A percentile compares a stretch with the other conserved stretches of the same genome.
These are phyloP conservation scores for Chaenogobius annularis DNA, from an alignment of 2,113 vertebrate species.

Conservation along the genomic window DNA sequence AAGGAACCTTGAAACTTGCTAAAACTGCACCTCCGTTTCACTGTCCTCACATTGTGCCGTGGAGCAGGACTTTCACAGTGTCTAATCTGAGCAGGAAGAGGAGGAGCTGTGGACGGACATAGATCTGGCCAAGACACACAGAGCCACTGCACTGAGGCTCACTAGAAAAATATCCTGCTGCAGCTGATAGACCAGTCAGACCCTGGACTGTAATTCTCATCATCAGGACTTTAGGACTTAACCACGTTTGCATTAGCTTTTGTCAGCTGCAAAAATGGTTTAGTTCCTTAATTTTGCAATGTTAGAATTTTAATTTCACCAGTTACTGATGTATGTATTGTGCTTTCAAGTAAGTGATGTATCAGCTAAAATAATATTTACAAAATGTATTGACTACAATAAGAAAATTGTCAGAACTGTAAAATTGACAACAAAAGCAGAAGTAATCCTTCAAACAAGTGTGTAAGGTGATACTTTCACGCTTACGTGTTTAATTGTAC, in stretches of 20 bases:
- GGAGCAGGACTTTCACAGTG: conserved; percentile 47
- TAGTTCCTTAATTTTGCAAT: neutral
- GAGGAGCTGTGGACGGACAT: conserved; percentile 52
- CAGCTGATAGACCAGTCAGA: neutral
- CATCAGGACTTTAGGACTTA: neutral
- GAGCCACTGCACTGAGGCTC: conserved; percentile 8
- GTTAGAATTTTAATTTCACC: too few species aligned
- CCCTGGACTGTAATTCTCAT: neutral
- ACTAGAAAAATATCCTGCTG: conserved; percentile 15
- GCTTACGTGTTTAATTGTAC: too few species aligned
- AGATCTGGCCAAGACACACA: conserved; percentile 49
- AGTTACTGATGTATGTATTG: too few species aligned
- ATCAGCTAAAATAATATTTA: too few species aligned
- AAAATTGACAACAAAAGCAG: too few species aligned
- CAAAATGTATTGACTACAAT: too few species aligned
- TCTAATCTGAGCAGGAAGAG: conserved; percentile 61
- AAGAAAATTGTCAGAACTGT: too few species aligned
- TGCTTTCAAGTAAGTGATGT: too few species aligned
- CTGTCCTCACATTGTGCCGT: conserved; percentile 23
- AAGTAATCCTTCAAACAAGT: too few species aligned
- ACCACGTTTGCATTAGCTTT: neutral
- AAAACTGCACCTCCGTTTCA: conserved; percentile 47
- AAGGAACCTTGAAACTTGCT: conserved; percentile 17
- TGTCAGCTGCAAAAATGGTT: neutral
- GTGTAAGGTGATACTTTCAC: too few species aligned